Conservation (phyloP, 2,888 invertebrate genomes). For the Idaea aversata region DNA sequence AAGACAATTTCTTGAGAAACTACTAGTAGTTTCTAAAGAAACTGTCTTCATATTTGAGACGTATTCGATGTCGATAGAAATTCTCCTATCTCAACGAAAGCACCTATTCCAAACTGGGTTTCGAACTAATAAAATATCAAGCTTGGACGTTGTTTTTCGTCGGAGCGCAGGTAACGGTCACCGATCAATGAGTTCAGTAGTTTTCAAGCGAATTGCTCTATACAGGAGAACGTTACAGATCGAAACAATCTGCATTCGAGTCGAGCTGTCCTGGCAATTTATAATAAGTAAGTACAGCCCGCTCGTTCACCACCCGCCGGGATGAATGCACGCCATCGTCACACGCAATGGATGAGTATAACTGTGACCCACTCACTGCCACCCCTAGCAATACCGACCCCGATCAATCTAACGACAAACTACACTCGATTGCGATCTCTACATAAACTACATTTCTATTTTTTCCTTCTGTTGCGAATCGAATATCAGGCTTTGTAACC, state of each 20-base stretch:
- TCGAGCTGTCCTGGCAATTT: constrained; percentile 2
- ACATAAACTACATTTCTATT: constrained; percentile 1
- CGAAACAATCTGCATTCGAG: constrained; percentile 3
- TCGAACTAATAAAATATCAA: not conserved
- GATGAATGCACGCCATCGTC: not conserved
- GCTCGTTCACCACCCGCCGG: not conserved
- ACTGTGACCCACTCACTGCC: not conserved
- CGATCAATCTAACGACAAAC: constrained; percentile 3
- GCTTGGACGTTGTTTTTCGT: not conserved
- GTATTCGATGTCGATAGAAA: not conserved
- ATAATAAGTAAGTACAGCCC: not conserved
- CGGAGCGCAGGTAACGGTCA: not conserved
- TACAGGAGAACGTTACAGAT: not conserved
- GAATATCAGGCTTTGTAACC: constrained; percentile 7
- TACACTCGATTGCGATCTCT: constrained; percentile 2
- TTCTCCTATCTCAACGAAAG: not conserved
- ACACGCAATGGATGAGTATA: constrained; percentile 1
- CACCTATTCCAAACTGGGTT: not conserved
- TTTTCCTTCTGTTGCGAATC: not conserved
- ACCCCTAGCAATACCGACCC: not conserved
- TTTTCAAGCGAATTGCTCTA: not conserved
- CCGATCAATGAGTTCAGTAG: not conserved
- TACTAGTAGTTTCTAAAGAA: not conserved
- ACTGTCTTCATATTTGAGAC: not conserved
- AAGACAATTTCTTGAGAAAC: too few species aligned